phyloP scores from a whole-genome alignment of 2,888 invertebrate genomes.

The Drosophila subquinaria region DNA sequence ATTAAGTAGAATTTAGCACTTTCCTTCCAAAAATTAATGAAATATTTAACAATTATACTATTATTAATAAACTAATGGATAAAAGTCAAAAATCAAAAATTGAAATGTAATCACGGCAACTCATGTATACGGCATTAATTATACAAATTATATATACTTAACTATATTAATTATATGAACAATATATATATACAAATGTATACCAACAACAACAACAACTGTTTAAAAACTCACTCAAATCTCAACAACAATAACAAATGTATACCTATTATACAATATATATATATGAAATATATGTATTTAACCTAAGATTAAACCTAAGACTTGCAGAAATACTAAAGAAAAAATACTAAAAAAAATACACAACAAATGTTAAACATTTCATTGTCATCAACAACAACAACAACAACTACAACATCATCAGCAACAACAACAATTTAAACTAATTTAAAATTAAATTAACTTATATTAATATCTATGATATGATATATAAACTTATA shows the following conservation, averaged over 20 bases:
- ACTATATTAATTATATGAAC: constrained; percentile 25
- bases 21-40: constrained; percentile 61
- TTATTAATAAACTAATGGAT: no score
- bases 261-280: constrained; percentile 38
- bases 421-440: constrained; percentile 35
- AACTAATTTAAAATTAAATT: constrained; percentile 32
- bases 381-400: constrained; percentile 34
- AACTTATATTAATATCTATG: constrained; percentile 34
- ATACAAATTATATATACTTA: constrained; percentile 31
- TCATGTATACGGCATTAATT: constrained; percentile 72
- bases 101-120: constrained; percentile 72
- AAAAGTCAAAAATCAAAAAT: constrained; percentile 57
- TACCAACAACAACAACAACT: constrained; percentile 22
- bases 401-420: constrained; percentile 16
- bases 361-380: constrained; percentile 57
- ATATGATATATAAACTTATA: constrained; percentile 26
- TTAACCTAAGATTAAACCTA: constrained; percentile 63
- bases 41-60: constrained; percentile 21
- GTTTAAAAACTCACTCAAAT: constrained; percentile 42
- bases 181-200: constrained; percentile 33
- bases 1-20: constrained; percentile 53
- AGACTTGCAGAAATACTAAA: constrained; percentile 43
- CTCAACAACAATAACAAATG: constrained; percentile 42
- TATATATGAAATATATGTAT: constrained; percentile 29
- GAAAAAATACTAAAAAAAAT: constrained; percentile 10